These are phyloP conservation scores for Drosophila burlai DNA, from an alignment of 1,140 invertebrate species.

Conservation along the genomic window DNA sequence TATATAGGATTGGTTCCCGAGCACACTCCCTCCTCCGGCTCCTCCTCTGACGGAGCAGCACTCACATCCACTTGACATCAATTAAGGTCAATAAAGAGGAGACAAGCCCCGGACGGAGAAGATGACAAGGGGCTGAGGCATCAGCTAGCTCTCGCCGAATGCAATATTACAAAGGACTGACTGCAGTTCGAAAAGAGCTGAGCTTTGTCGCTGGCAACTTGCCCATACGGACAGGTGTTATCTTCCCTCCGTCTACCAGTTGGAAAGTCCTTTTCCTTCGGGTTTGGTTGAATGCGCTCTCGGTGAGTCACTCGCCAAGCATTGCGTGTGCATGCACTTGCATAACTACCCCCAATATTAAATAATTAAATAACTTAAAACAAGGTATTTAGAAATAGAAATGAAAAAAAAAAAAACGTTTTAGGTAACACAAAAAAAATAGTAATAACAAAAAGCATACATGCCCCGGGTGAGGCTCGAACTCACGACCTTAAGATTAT, in stretches of 20 bases:
- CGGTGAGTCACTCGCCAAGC: conserved; percentile 17
- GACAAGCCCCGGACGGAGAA: conserved; percentile 28
- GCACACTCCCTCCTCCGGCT: conserved; percentile 17
- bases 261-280: conserved; percentile 7
- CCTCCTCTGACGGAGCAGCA: background rate
- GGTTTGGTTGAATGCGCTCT: conserved; percentile 25
- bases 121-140: conserved; percentile 38
- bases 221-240: conserved; percentile 25
- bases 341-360: conserved; percentile 8
- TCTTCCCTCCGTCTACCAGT: background rate
- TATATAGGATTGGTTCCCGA: conserved; percentile 29
- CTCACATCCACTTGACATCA: conserved; percentile 64
- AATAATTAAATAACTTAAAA: background rate
- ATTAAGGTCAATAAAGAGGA: conserved; percentile 64
- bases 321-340: conserved; percentile 23
- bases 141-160: no score
- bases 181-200: conserved; percentile 1
- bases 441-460: conserved; percentile 51
- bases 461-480: conserved; percentile 97
- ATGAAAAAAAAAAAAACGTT: no score
- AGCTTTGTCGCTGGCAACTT: conserved; percentile 17
- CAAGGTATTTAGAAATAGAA: background rate
- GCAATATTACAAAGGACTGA: conserved; percentile 20
- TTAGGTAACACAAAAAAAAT: background rate
- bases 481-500: conserved; percentile 99